Conservation (phyloP, 2,888 invertebrate species). For the Phoronis australis region DNA sequence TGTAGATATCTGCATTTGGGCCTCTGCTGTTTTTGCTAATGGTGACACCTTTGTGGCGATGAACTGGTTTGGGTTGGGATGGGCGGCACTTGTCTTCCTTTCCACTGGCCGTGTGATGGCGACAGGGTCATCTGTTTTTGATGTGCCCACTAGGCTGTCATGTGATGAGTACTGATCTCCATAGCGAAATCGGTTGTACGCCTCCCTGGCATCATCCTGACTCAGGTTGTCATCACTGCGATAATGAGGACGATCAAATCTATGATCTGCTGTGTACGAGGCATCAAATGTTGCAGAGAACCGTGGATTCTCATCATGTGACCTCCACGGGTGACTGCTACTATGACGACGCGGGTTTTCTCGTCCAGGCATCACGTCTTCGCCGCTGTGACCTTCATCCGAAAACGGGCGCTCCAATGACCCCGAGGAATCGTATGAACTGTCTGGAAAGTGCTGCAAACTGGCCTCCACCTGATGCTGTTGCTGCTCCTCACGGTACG, state of each 20-base stretch:
- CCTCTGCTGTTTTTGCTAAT: slow-evolving; percentile 37
- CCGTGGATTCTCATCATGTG: too few relatives aligned
- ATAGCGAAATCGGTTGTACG: too few relatives aligned
- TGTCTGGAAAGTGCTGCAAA: slow-evolving; percentile 24
- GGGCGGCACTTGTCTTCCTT: slow-evolving; percentile 19
- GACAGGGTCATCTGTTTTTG: too few relatives aligned
- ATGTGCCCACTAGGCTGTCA: slow-evolving; percentile 31
- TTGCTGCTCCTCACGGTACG: slow-evolving; percentile 6
- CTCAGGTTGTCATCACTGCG: too few relatives aligned
- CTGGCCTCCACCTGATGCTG: slow-evolving; percentile 7
- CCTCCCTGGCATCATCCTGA: too few relatives aligned
- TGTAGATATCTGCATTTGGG: slow-evolving; percentile 35
- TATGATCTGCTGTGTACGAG: too few relatives aligned
- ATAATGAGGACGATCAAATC: too few relatives aligned
- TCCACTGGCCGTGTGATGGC: slow-evolving; percentile 3
- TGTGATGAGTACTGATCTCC: slow-evolving; percentile 31
- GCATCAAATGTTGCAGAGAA: too few relatives aligned
- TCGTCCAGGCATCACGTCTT: slow-evolving; percentile 27
- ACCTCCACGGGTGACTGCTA: too few relatives aligned
- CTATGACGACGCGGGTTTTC: slow-evolving; percentile 28
- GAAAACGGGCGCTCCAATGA: slow-evolving; percentile 20
- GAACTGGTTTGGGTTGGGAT: slow-evolving; percentile 45
- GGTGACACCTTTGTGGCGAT: slow-evolving; percentile 30
- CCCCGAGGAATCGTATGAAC: slow-evolving; percentile 36
- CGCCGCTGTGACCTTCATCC: slow-evolving; percentile 4